Evolutionary conservation across 2,888 invertebrate species (phyloP).

Genomic region (Leptura quadrifasciata): DNA sequence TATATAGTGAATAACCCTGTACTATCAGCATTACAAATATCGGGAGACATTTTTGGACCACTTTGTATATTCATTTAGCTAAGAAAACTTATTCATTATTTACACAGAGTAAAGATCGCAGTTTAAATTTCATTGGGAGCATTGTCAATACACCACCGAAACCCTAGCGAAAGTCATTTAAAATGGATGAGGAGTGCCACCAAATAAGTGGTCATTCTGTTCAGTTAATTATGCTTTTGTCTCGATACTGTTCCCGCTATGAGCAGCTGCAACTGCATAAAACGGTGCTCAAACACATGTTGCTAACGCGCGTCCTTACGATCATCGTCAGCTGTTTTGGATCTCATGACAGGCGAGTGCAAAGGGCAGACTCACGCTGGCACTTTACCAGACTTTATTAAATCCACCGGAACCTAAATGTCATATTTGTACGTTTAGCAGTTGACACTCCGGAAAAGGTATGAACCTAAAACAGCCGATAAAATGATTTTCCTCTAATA

Average conservation of each 20-base stretch:
- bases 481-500: not conserved
- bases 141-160: not conserved
- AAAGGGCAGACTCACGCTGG: slow-evolving; percentile 4
- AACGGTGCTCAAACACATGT: not conserved
- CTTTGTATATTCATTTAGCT: too few species aligned
- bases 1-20: too few species aligned
- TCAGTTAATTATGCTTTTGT: slow-evolving; percentile 13
- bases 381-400: slow-evolving; percentile 16
- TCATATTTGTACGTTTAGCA: not conserved
- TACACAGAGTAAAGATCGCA: too few species aligned
- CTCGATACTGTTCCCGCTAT: slow-evolving; percentile 1
- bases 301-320: slow-evolving; percentile 11
- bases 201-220: slow-evolving; percentile 13
- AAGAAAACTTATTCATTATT: too few species aligned
- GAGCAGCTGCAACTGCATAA: not conserved
- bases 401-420: slow-evolving; percentile 4
- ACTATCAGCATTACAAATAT: too few species aligned
- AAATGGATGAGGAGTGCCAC: not conserved
- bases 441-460: slow-evolving; percentile 5
- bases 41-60: too few species aligned
- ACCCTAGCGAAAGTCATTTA: not conserved
- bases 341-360: slow-evolving; percentile 10
- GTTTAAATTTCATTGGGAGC: not conserved
- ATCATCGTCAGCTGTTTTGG: slow-evolving; percentile 19
- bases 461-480: not conserved